phyloP scores from a whole-genome alignment of 1,140 invertebrate species.

The Rhopalosiphum padi region DNA sequence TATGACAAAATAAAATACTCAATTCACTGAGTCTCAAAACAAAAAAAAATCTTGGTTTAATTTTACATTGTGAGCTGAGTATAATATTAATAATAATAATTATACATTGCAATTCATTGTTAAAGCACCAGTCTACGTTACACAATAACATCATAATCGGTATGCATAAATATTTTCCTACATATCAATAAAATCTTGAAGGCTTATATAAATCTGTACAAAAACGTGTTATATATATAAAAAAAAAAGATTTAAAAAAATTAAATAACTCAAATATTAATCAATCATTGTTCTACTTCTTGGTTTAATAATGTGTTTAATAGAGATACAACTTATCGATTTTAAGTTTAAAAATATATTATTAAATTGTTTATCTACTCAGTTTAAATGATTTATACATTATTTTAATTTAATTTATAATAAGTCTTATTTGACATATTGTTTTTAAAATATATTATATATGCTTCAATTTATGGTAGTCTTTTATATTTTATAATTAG shows the following conservation, averaged over 20 bases:
- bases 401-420: slow-evolving; percentile 4
- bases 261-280: not conserved
- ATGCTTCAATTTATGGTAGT: slow-evolving; percentile 10
- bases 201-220: not conserved
- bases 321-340: not conserved
- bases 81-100: slow-evolving; percentile 43
- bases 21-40: slow-evolving; percentile 25
- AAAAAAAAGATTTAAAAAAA: not conserved
- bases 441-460: not conserved
- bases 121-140: slow-evolving; percentile 52
- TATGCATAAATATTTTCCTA: slow-evolving; percentile 19
- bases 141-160: not conserved
- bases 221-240: slow-evolving; percentile 7
- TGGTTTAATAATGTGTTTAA: slow-evolving; percentile 1
- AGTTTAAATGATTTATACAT: not conserved
- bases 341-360: slow-evolving; percentile 15
- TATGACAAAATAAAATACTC: slow-evolving; percentile 48
- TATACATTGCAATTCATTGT: slow-evolving; percentile 21
- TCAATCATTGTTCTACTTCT: slow-evolving; percentile 17
- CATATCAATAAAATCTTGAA: not conserved
- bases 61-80: slow-evolving; percentile 46
- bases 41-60: not conserved
- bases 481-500: slow-evolving; percentile 2
- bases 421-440: not conserved
- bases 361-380: not conserved